Conservation (phyloP, 2,113 vertebrate species). For the Podocnemis expansa region DNA sequence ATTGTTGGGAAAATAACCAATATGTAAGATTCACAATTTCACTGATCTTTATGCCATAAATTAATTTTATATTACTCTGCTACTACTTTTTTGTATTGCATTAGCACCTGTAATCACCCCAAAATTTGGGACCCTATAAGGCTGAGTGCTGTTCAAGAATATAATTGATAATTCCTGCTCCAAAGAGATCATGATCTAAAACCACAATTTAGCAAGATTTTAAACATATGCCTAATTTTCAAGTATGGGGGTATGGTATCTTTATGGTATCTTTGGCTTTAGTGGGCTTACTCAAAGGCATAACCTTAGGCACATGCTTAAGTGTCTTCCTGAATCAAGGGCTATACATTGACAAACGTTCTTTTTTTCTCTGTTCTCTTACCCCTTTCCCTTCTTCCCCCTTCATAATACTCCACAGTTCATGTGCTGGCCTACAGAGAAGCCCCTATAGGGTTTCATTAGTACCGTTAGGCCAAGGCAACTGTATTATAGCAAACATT, state of each 20-base stretch:
- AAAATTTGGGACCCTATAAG: not conserved
- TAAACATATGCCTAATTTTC: not conserved
- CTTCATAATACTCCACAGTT: not conserved
- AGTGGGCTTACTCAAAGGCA: not conserved
- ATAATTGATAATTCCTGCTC: not conserved
- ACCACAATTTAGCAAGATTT: not conserved
- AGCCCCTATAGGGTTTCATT: not conserved
- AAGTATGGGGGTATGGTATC: not conserved
- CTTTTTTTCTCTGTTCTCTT: not conserved
- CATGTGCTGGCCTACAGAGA: not conserved
- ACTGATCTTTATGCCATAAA: not conserved
- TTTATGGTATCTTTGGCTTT: constrained; percentile 28
- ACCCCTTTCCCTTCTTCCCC: not conserved
- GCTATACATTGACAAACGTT: not conserved
- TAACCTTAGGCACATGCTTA: not conserved
- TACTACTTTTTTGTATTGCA: not conserved
- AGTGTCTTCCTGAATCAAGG: constrained; percentile 15
- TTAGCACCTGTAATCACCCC: not conserved
- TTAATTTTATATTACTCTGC: not conserved
- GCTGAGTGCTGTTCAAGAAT: not conserved
- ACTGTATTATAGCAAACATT: not conserved
- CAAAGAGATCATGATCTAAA: rapidly evolving
- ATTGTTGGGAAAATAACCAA: not conserved
- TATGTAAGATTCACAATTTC: not conserved
- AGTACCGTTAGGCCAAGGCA: not conserved